phyloP scores from a whole-genome alignment of 2,888 invertebrate genomes.

The Melipona bicolor region DNA sequence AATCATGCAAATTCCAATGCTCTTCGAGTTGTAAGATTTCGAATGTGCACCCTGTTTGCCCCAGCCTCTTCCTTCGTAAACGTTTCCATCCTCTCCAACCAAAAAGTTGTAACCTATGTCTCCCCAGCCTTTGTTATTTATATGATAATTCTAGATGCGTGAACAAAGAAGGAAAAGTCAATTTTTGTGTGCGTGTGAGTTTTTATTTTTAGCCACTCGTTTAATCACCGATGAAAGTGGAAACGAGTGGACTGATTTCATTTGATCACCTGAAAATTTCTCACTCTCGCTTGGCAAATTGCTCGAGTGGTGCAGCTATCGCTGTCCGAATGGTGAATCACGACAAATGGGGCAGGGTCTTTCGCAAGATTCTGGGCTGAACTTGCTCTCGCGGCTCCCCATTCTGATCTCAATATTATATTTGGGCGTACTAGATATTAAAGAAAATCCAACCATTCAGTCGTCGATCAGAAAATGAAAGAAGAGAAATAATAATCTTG shows the following conservation, averaged over 20 bases:
- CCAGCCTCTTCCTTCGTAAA: constrained; percentile 81
- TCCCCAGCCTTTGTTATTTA: constrained; percentile 71
- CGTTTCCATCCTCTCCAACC: constrained; percentile 79
- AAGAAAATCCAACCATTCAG: background rate
- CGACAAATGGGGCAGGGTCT: constrained; percentile 81
- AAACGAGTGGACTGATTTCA: background rate
- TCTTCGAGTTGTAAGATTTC: constrained; percentile 86
- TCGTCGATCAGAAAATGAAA: background rate
- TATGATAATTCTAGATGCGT: constrained; percentile 74
- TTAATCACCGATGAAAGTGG: too few relatives aligned
- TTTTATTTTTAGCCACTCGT: too few relatives aligned
- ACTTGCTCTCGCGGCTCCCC: constrained; percentile 82
- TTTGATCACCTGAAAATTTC: constrained; percentile 80
- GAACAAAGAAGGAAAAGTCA: background rate
- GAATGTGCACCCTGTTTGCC: constrained; percentile 76
- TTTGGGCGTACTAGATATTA: constrained; percentile 69
- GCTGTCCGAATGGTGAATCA: constrained; percentile 84
- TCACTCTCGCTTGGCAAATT: constrained; percentile 81
- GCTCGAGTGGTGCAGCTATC: constrained; percentile 79
- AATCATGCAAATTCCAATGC: constrained; percentile 90
- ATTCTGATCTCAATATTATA: constrained; percentile 81
- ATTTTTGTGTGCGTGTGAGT: too few relatives aligned
- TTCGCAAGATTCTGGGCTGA: constrained; percentile 39
- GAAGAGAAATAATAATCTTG: background rate
- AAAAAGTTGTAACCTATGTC: constrained; percentile 81